A percentile compares a stretch with the other conserved stretches of the same genome.
phyloP scores from a whole-genome alignment of 2,888 invertebrate genomes.

The Mactromeris polynyma region DNA sequence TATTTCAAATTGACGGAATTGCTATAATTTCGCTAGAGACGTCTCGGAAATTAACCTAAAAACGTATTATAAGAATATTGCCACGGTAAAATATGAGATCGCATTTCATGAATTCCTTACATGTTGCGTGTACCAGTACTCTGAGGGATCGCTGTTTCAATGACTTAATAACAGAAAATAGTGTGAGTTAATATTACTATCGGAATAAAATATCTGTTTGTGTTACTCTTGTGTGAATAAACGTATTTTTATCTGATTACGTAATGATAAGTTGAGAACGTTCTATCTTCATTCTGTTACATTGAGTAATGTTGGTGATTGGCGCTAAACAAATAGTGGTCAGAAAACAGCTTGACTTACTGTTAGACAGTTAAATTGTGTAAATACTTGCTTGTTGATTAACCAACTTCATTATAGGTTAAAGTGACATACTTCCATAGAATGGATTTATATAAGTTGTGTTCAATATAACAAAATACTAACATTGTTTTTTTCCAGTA shows the following conservation, averaged over 20 bases:
- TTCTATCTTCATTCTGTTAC: neutral
- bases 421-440: no score
- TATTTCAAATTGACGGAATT: constrained; percentile 2
- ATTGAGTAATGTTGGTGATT: neutral
- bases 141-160: neutral
- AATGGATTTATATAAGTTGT: no score
- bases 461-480: no score
- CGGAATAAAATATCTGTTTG: neutral
- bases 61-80: neutral
- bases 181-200: neutral
- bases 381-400: no score
- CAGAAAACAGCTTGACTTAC: no score
- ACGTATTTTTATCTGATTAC: neutral
- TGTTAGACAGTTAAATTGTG: neutral
- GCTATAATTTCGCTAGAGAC: neutral
- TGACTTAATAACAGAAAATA: neutral
- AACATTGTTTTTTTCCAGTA: no score
- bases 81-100: neutral
- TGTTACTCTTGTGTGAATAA: neutral
- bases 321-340: no score
- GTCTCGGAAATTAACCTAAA: neutral
- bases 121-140: neutral
- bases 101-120: neutral
- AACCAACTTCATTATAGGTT: no score
- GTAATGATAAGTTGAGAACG: neutral